Evolutionary conservation across 2,113 vertebrate genomes (phyloP).

Genomic region (Thunnus maccoyii): DNA sequence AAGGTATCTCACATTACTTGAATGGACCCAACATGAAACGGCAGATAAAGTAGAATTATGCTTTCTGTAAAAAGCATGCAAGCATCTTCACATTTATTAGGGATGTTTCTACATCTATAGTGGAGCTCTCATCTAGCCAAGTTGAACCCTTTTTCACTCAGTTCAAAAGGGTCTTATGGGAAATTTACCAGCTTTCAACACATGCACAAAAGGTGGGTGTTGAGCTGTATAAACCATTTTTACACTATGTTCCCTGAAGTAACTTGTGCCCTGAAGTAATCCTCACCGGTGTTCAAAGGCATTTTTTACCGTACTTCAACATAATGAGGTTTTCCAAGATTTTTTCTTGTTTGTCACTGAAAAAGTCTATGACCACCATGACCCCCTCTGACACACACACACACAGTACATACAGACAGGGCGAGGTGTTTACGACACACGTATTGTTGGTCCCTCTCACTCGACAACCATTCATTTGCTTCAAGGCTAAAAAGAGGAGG

Average conservation of each 20-base stretch:
- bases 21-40: conserved; percentile 63
- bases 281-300: neutral
- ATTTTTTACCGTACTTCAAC: neutral
- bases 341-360: conserved; percentile 31
- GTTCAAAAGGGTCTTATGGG: conserved; percentile 34
- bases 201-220: conserved; percentile 27
- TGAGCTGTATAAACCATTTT: neutral
- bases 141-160: conserved; percentile 6
- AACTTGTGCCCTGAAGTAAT: conserved; percentile 12
- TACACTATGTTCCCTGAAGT: conserved; percentile 2
- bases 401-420: neutral
- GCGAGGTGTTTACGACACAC: conserved; percentile 48
- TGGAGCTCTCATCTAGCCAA: conserved; percentile 1
- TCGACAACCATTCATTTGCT: conserved; percentile 53
- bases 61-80: conserved; percentile 30
- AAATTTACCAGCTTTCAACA: conserved; percentile 44
- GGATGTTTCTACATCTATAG: conserved; percentile 1
- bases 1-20: conserved; percentile 63
- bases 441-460: conserved; percentile 12
- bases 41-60: conserved; percentile 63
- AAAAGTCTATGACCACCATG: conserved; percentile 7
- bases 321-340: conserved; percentile 13
- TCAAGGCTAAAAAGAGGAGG: conserved; percentile 71
- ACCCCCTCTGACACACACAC: neutral
- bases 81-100: conserved; percentile 55